phyloP scores from a whole-genome alignment of 1,140 invertebrate species.

The Sinonovacula constricta region DNA sequence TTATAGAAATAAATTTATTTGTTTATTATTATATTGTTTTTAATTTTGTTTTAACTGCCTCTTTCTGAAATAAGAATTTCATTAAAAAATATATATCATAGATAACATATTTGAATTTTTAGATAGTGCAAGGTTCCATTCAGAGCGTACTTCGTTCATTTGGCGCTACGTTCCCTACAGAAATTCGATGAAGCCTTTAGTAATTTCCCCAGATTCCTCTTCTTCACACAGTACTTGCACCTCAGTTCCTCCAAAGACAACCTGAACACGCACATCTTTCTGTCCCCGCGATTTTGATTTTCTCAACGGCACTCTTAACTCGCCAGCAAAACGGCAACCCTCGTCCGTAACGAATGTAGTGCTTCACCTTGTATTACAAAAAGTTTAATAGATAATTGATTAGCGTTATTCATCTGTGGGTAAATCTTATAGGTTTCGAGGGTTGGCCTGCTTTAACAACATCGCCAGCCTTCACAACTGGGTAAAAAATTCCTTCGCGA shows the following conservation, averaged over 20 bases:
- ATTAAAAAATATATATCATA: no score
- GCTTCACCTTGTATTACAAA: background rate
- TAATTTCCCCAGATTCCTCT: background rate
- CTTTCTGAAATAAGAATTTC: no score
- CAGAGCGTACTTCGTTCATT: no score
- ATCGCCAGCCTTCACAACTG: background rate
- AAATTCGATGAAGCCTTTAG: background rate
- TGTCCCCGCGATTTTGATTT: background rate
- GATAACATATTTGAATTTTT: no score
- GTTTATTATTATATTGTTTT: no score
- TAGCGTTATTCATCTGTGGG: background rate
- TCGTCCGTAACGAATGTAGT: background rate
- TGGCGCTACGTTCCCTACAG: no score
- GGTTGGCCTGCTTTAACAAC: background rate
- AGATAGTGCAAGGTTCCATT: no score
- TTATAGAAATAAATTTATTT: no score
- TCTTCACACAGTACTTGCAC: background rate
- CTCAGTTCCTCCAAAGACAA: slow-evolving; percentile 4
- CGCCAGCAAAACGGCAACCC: background rate
- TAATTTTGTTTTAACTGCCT: no score
- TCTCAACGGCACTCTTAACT: background rate
- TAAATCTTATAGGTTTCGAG: no score
- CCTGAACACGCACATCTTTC: background rate
- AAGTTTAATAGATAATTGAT: background rate
- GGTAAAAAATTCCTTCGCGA: background rate